Evolutionary conservation across 1,140 invertebrate genomes (phyloP).

Genomic region (Hermetia illucens): DNA sequence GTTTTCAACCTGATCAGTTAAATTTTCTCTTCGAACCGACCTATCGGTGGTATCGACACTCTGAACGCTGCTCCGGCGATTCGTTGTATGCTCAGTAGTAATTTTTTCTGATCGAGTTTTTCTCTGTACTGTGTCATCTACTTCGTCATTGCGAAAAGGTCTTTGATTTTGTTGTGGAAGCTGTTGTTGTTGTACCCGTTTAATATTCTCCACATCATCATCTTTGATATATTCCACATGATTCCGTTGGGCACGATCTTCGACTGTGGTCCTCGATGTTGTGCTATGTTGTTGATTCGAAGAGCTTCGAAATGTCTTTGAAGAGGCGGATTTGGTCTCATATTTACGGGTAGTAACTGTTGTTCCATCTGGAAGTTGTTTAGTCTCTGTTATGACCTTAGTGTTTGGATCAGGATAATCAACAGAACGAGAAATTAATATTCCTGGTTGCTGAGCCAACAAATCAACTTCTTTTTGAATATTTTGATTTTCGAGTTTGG

Average conservation of each 20-base stretch:
- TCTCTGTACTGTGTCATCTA: no score
- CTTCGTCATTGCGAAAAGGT: neutral
- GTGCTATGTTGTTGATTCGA: neutral
- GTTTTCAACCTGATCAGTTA: neutral
- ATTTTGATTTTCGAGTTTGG: neutral
- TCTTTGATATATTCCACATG: neutral
- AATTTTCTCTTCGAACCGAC: neutral
- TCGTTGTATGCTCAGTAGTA: no score
- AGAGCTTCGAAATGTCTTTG: neutral
- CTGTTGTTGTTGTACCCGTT: neutral
- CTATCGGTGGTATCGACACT: no score
- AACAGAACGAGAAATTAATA: slow-evolving; percentile 38
- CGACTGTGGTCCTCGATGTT: neutral
- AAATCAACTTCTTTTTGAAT: slow-evolving; percentile 22
- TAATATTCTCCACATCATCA: no score
- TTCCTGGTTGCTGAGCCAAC: slow-evolving; percentile 24
- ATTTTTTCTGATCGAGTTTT: no score
- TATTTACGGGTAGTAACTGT: slow-evolving; percentile 45
- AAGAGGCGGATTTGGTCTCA: slow-evolving; percentile 33
- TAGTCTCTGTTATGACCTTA: slow-evolving; percentile 44
- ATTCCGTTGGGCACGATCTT: neutral
- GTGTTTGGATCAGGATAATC: slow-evolving; percentile 45
- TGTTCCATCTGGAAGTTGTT: slow-evolving; percentile 45
- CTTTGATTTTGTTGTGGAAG: neutral
- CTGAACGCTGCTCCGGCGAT: no score